These are phyloP conservation scores for Chrysopilus asiliformis DNA, from an alignment of 2,888 invertebrate genomes.

Conservation along the genomic window DNA sequence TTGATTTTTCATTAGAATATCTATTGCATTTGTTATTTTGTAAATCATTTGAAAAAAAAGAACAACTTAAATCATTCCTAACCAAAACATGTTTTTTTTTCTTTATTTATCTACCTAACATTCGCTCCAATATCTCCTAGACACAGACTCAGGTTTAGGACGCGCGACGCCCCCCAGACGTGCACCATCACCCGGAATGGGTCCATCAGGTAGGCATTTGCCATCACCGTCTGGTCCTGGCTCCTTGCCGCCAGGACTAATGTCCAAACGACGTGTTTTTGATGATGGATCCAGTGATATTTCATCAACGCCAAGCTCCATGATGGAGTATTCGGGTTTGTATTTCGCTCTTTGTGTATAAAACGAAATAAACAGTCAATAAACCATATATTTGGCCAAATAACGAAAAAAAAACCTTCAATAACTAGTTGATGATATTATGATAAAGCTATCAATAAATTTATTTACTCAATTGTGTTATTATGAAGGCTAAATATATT, in stretches of 20 bases:
- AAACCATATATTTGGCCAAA: no score
- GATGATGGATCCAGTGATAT: conserved; percentile 75
- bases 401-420: no score
- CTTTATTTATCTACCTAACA: no score
- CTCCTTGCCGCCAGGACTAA: conserved; percentile 61
- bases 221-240: conserved; percentile 78
- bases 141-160: conserved; percentile 75
- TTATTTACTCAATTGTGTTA: no score
- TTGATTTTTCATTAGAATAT: background rate
- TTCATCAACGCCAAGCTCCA: conserved; percentile 69
- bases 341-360: conserved; percentile 71
- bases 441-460: no score
- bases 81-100: conserved; percentile 6
- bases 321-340: conserved; percentile 76
- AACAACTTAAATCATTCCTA: conserved; percentile 4
- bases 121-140: no score
- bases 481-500: no score
- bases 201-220: conserved; percentile 49
- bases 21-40: background rate
- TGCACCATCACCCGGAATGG: conserved; percentile 73
- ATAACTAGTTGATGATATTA: no score
- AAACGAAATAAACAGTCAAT: conserved; percentile 96
- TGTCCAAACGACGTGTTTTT: conserved; percentile 54
- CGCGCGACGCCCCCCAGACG: conserved; percentile 77
- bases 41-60: background rate